Evolutionary conservation across 2,797 vertebrate genomes (phyloP), one percentile per base, ranked within the genome.

Genomic region (Cryptoprocta ferox): DNA sequence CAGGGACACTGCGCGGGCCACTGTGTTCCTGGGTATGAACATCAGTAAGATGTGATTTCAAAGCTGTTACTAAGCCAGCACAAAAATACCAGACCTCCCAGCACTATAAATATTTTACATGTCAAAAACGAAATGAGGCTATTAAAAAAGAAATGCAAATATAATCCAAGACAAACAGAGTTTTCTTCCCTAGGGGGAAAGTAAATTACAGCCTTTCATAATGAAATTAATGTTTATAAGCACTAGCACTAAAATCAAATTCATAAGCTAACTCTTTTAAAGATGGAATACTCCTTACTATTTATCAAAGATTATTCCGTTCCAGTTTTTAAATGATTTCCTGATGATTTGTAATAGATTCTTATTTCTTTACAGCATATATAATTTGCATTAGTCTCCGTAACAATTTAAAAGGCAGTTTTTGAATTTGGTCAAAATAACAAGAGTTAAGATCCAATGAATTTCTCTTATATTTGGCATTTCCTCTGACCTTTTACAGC

Each of bases 401-500:
- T 66, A 80, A 95, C 91, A 97, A 93, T 82, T 81, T 83, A 84
- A 95, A 75, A 78, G 84, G 35, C 50, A 63, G 2, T 78, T 87
- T 95, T 98, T 88, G 1, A 96, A 2, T 97, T 98, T 92, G 97
- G 83, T 39, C n/a, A 0, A 42, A 89, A 89, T 50, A 95, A 37
- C 7, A 30, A 92, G 70, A 88, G 15, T 75, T 6, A 92, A 14
- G 53, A n/a, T 71, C 53, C 84, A 94, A 91, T 0, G 0, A 28
- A 95, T 97, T 97, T 96, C 5, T 97, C 2, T 97, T 96, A 45
- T 42, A 94, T 94, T 3, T 97, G 63, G 32, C 73, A 96, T 96
- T 97, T 87, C 95, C 94, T 96, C 89, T 97, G 93, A 96, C 93
- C 89, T 97, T 98, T 98, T 71, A 93, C 21, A 86, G 81, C 92